These are phyloP conservation scores for Leuciscus waleckii DNA, from an alignment of 2,797 vertebrate genomes.

Conservation along the genomic window DNA sequence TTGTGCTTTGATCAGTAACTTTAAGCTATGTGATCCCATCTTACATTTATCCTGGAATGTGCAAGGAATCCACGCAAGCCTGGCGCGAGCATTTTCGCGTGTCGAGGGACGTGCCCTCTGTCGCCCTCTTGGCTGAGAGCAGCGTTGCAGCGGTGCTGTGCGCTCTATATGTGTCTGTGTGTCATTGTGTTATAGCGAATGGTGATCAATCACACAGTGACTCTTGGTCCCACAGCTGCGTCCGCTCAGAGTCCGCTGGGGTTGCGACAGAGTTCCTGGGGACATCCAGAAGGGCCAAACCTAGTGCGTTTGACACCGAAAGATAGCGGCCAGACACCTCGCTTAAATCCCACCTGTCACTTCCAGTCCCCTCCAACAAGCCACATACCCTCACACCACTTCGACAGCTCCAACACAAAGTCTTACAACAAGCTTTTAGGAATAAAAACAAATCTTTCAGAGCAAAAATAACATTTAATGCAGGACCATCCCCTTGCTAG, in stretches of 20 bases:
- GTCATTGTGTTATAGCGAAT: constrained; percentile 14
- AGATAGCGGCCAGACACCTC: constrained; percentile 70
- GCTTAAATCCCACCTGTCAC: constrained; percentile 67
- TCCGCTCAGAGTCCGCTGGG: constrained; percentile 69
- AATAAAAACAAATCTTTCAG: neutral
- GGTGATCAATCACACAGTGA: constrained; percentile 79
- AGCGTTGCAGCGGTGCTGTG: constrained; percentile 1
- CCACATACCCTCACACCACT: constrained; percentile 64
- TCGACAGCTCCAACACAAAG: neutral
- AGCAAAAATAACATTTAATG: neutral
- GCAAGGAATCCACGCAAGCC: neutral
- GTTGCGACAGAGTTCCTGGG: constrained; percentile 72
- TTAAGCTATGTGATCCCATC: constrained; percentile 4
- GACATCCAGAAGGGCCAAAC: constrained; percentile 68
- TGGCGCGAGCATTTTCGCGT: neutral
- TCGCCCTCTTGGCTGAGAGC: constrained; percentile 34
- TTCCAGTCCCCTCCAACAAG: constrained; percentile 37
- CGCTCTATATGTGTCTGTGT: constrained; percentile 17
- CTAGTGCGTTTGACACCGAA: constrained; percentile 67
- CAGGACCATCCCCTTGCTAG: neutral
- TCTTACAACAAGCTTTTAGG: constrained; percentile 18
- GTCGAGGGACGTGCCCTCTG: constrained; percentile 31
- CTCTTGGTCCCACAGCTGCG: constrained; percentile 72
- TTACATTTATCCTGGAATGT: constrained; percentile 3
- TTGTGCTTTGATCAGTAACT: constrained; percentile 31